Evolutionary conservation across 2,888 invertebrate species (phyloP).

Genomic region (Sminthurides aquaticus): DNA sequence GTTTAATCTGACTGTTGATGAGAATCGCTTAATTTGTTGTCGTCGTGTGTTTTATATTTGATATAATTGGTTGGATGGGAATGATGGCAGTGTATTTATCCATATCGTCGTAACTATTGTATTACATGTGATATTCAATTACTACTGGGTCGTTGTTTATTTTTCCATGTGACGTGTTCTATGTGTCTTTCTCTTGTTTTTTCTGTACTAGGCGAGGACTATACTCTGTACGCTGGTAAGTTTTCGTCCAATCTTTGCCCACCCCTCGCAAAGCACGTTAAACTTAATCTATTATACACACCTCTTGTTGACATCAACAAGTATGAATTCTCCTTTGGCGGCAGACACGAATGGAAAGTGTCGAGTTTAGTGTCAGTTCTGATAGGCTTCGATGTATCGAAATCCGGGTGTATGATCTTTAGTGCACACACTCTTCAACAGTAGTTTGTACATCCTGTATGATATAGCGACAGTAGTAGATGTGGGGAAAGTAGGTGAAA

Average conservation of each 20-base stretch:
- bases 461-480: background rate
- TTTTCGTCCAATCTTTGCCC: constrained; percentile 26
- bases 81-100: constrained; percentile 1
- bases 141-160: constrained; percentile 21
- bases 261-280: constrained; percentile 5
- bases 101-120: constrained; percentile 1
- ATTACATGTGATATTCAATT: constrained; percentile 5
- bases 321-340: background rate
- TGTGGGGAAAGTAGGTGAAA: background rate
- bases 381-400: background rate
- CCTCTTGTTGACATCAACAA: background rate
- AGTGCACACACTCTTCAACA: background rate
- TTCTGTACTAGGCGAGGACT: constrained; percentile 43
- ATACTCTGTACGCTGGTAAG: constrained; percentile 43
- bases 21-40: background rate
- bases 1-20: background rate
- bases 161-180: constrained; percentile 38
- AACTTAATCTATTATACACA: no score
- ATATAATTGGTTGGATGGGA: constrained; percentile 2
- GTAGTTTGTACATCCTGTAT: background rate
- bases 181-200: constrained; percentile 41
- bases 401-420: background rate
- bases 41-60: background rate
- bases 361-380: background rate
- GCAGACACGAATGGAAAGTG: background rate